Percentiles rank a stretch among this genome's conserved stretches.
Evolutionary conservation across 2,888 invertebrate species (phyloP).

Genomic region (Parnassius glacialis): DNA sequence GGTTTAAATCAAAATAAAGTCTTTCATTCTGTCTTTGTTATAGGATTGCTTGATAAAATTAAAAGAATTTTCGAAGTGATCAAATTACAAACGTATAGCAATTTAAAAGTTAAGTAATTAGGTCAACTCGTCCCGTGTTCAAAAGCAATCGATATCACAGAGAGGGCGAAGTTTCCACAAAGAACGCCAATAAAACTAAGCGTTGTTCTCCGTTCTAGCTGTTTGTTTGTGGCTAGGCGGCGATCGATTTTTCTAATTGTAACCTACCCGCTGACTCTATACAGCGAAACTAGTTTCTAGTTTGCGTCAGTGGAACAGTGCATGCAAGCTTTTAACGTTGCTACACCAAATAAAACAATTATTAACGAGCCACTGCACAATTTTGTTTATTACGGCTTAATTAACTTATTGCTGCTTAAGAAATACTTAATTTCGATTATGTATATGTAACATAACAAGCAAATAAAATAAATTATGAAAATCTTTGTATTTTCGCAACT

Average conservation of each 20-base stretch:
- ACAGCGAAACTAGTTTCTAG: conserved; percentile 37
- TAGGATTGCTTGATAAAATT: no score
- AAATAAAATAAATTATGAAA: no score
- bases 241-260: conserved; percentile 60
- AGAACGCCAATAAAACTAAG: conserved; percentile 63
- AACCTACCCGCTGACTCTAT: conserved; percentile 31
- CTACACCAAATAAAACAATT: conserved; percentile 25
- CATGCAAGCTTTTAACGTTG: conserved; percentile 22
- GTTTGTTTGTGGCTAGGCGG: conserved; percentile 44
- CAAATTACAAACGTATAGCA: conserved; percentile 25
- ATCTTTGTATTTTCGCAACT: no score
- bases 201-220: conserved; percentile 45
- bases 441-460: no score
- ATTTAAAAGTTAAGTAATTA: conserved; percentile 68
- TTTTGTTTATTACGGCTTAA: neutral
- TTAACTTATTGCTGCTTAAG: neutral
- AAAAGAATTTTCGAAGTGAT: conserved; percentile 45
- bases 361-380: conserved; percentile 13
- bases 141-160: conserved; percentile 37
- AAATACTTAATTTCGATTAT: no score
- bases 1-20: no score
- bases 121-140: conserved; percentile 65
- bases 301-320: conserved; percentile 23
- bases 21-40: no score
- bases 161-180: conserved; percentile 53